Base-by-base conservation (phyloP, 1,140 invertebrate genomes). In the Leptopilina clavipes region DNA sequence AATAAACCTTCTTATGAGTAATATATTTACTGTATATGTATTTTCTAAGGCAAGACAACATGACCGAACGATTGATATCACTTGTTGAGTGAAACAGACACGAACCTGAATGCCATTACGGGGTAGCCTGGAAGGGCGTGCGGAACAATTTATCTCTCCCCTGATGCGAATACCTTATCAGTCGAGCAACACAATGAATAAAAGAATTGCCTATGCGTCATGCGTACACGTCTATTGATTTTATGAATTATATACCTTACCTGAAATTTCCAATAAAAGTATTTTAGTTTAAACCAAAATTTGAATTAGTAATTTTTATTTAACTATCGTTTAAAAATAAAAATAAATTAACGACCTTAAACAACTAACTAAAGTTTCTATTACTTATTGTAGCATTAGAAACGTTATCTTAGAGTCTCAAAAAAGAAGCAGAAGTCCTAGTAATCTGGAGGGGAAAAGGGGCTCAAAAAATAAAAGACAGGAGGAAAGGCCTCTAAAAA, bases 51-150 rank as follows among this genome's bases (percentile, higher is more conserved):
- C 44, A 31, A 71, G 7, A 25, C 22, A 56, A 65, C 11, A 48
- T 54, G 19, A 17, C 43, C 52, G 54, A 82, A 81, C 76, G 80
- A 83, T 83, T 71, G 71, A 73, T 82, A 83, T 81, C 81, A 83
- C 80, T 82, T 83, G 82, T 83, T 83, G 81, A 83, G 78, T 83
- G 73, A 72, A 75, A 70, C 72, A 59, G 54, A 78, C 65, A 74
- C 72, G 70, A 43, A 44, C 25, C 73, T 71, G 75, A 72, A 70
- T 74, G 59, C 44, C 76, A 80, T 80, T 77, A 80, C 44, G 81
- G 71, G 52, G 45, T 17, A 17, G 12, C 52, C 14, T 17, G 7
- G 70, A 18, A 71, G 56, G 71, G 40, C 73, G 70, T 14, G 72
- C 25, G 37, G 31, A 71, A 70, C 72, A 77, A 79, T 71, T 81